A percentile compares a stretch with the other conserved stretches of the same genome.
Evolutionary conservation across 2,888 invertebrate species (phyloP).

Genomic region (Meghimatium bilineatum): DNA sequence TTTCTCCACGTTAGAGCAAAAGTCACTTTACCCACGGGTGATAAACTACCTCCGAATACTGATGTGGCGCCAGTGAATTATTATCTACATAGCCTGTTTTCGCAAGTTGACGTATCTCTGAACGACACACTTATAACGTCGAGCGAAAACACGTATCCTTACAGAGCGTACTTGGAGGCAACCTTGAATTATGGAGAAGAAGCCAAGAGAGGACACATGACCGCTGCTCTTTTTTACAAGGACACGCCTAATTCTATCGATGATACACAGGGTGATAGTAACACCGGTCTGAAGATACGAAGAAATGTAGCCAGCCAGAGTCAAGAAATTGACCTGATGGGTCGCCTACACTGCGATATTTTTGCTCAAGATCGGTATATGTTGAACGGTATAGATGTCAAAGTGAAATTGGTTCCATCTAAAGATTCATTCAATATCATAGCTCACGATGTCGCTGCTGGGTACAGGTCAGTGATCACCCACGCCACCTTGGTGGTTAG

Average conservation of each 20-base stretch:
- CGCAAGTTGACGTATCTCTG: constrained; percentile 51
- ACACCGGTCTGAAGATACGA: background rate
- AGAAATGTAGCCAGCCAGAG: background rate
- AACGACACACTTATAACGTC: constrained; percentile 44
- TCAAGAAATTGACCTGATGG: constrained; percentile 38
- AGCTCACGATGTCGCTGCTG: background rate
- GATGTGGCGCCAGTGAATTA: constrained; percentile 48
- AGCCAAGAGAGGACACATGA: background rate
- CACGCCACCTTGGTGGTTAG: constrained; percentile 32
- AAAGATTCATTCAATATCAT: constrained; percentile 31
- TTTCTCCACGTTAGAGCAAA: constrained; percentile 50
- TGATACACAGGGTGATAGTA: background rate
- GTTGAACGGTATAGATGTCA: constrained; percentile 45
- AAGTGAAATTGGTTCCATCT: constrained; percentile 23
- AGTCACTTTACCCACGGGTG: constrained; percentile 47
- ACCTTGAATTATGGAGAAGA: constrained; percentile 41
- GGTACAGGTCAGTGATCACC: constrained; percentile 1
- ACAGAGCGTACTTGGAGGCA: constrained; percentile 50
- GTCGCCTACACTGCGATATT: constrained; percentile 32
- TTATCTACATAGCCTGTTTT: constrained; percentile 46
- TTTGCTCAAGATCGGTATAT: constrained; percentile 34
- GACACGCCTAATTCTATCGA: background rate
- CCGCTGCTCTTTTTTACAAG: background rate
- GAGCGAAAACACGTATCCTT: constrained; percentile 52
- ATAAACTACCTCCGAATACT: constrained; percentile 18